Conservation (phyloP, 2,797 vertebrate genomes). For the Tapera naevia region DNA sequence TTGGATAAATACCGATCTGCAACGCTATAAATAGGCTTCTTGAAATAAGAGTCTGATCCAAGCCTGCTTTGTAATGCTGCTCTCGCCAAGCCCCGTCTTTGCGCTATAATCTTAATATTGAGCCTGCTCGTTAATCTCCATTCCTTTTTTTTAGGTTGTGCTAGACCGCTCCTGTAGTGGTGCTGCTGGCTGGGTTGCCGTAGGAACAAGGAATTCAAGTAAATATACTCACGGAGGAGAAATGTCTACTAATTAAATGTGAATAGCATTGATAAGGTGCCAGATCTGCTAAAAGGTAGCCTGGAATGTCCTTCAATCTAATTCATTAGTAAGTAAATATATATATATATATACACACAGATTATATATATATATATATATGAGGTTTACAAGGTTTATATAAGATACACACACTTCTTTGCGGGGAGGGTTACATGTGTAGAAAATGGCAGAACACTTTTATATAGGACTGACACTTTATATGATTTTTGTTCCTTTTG, state of each 20-base stretch:
- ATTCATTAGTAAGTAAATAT: slow-evolving; percentile 37
- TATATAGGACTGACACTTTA: slow-evolving; percentile 43
- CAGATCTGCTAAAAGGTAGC: slow-evolving; percentile 59
- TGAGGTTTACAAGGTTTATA: not conserved
- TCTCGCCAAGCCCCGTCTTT: slow-evolving; percentile 45
- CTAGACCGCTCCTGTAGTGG: slow-evolving; percentile 74
- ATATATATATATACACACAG: not conserved
- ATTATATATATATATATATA: too few relatives aligned
- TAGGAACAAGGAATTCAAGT: slow-evolving; percentile 88
- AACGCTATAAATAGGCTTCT: slow-evolving; percentile 77
- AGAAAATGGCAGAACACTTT: slow-evolving; percentile 42
- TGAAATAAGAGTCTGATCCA: slow-evolving; percentile 68
- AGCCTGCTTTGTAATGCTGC: slow-evolving; percentile 53
- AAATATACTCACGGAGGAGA: slow-evolving; percentile 88
- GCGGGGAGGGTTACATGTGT: not conserved
- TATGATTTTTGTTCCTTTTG: slow-evolving; percentile 12
- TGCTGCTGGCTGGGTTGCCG: slow-evolving; percentile 88
- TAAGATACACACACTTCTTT: not conserved
- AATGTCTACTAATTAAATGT: slow-evolving; percentile 89
- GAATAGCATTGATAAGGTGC: slow-evolving; percentile 79
- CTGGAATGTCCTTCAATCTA: slow-evolving; percentile 46
- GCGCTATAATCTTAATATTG: slow-evolving; percentile 76
- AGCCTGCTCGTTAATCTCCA: slow-evolving; percentile 90
- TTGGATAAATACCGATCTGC: slow-evolving; percentile 76
- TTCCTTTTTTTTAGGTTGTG: slow-evolving; percentile 71